Evolutionary conservation across 2,888 invertebrate species (phyloP), one percentile per base, ranked within the genome.

Genomic region (Agelastica alni): DNA sequence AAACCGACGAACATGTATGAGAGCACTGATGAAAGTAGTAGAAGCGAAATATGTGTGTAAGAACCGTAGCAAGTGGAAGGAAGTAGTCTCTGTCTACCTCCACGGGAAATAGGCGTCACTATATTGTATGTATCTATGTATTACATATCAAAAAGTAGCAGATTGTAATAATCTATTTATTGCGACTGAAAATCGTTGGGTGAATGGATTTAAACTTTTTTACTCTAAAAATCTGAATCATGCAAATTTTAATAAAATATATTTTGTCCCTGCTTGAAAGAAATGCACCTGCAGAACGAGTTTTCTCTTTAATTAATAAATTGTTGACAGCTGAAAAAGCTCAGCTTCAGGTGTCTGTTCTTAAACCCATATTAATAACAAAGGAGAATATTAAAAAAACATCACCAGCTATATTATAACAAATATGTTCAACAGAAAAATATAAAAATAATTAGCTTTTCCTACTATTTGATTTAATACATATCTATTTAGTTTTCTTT

Each of bases 81-180:
- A n/a, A n/a, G n/a, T n/a, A n/a, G n/a, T n/a, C n/a, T n/a, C n/a
- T n/a, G n/a, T n/a, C n/a, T n/a, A n/a, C n/a, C n/a, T n/a, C n/a
- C n/a, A n/a, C n/a, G n/a, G n/a, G n/a, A n/a, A n/a, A n/a, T n/a
- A n/a, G n/a, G n/a, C n/a, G n/a, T n/a, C n/a, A n/a, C n/a, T n/a
- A n/a, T n/a, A n/a, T n/a, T n/a, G n/a, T n/a, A n/a, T n/a, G n/a
- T n/a, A n/a, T n/a, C n/a, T n/a, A n/a, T 28, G n/a, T n/a, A 28
- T 28, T 4, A 5, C 28, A 4, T 28, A 7, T 51, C 58, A 68
- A 59, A 67, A 69, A 65, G 47, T 65, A 39, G 54, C 61, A n/a
- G 63, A 65, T 60, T 65, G 66, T 67, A 69, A 70, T 60, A 56
- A 58, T 66, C 53, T 46, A 61, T 67, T 68, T 60, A 59, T 67